phyloP scores from a whole-genome alignment of 2,113 vertebrate genomes.

The Dipodomys ordii region DNA sequence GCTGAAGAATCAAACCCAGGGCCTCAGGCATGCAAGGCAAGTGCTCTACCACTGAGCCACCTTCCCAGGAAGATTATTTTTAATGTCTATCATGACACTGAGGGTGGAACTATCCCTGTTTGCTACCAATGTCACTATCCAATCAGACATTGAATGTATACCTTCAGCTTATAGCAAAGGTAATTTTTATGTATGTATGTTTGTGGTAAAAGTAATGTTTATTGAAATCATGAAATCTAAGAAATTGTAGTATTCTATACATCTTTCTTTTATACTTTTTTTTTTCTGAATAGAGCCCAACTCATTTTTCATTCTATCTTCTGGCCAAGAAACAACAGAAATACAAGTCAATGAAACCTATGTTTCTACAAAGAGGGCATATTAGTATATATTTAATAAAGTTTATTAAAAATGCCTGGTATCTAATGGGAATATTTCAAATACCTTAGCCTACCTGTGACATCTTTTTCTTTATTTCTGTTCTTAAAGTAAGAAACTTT shows the following conservation, averaged over 20 bases:
- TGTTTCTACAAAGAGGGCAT: neutral
- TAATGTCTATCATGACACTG: neutral
- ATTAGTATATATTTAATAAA: neutral
- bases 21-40: no score
- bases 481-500: constrained; percentile 65
- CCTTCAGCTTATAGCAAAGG: neutral
- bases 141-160: neutral
- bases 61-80: neutral
- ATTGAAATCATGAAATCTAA: constrained; percentile 2
- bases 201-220: constrained; percentile 13
- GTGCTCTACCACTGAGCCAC: no score
- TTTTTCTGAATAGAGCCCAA: constrained; percentile 13
- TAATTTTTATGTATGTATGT: neutral
- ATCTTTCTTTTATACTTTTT: constrained; percentile 30
- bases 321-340: neutral
- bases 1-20: no score
- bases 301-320: constrained; percentile 50
- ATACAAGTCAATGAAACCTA: neutral
- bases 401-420: constrained; percentile 22
- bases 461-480: constrained; percentile 43
- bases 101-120: neutral
- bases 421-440: constrained; percentile 39
- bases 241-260: neutral
- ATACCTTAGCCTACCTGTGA: constrained; percentile 52
- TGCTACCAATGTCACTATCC: neutral